These are phyloP conservation scores for Caenorhabditis sp. DNA, from an alignment of 2,888 invertebrate genomes.

Conservation along the genomic window DNA sequence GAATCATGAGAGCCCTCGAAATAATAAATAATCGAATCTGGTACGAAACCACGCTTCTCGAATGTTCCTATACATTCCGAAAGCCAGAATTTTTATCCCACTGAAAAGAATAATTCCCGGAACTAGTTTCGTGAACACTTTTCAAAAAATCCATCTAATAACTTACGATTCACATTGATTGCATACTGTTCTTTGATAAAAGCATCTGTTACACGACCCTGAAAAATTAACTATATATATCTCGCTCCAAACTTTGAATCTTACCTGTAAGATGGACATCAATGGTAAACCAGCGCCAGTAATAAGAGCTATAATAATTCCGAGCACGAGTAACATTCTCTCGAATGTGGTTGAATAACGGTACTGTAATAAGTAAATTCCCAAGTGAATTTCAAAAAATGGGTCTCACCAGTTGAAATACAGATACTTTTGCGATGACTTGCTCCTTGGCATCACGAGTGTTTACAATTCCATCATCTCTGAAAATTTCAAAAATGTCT, in stretches of 20 bases:
- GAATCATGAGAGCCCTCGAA: too few relatives aligned
- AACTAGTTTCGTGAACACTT: neutral
- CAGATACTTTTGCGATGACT: slow-evolving; percentile 28
- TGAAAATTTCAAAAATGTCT: too few relatives aligned
- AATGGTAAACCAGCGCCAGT: slow-evolving; percentile 59
- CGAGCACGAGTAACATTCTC: slow-evolving; percentile 46
- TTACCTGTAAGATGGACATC: slow-evolving; percentile 54
- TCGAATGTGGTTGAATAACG: slow-evolving; percentile 55
- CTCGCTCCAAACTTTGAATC: too few relatives aligned
- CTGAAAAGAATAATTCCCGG: neutral
- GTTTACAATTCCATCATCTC: slow-evolving; percentile 13
- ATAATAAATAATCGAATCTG: too few relatives aligned
- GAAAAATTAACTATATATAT: slow-evolving; percentile 8
- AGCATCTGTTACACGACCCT: slow-evolving; percentile 50
- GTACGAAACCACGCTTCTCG: too few relatives aligned
- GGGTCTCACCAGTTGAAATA: slow-evolving; percentile 27
- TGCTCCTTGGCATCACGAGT: slow-evolving; percentile 31
- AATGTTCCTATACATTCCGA: too few relatives aligned
- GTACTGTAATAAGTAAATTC: slow-evolving; percentile 45
- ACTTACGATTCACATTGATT: slow-evolving; percentile 17
- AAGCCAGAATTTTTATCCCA: neutral
- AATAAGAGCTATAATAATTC: slow-evolving; percentile 43
- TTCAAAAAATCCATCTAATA: slow-evolving; percentile 9
- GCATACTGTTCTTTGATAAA: slow-evolving; percentile 50
- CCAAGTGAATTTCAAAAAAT: neutral